These are phyloP conservation scores for Tylochromis polylepis DNA, from an alignment of 2,113 vertebrate genomes.

Conservation along the genomic window DNA sequence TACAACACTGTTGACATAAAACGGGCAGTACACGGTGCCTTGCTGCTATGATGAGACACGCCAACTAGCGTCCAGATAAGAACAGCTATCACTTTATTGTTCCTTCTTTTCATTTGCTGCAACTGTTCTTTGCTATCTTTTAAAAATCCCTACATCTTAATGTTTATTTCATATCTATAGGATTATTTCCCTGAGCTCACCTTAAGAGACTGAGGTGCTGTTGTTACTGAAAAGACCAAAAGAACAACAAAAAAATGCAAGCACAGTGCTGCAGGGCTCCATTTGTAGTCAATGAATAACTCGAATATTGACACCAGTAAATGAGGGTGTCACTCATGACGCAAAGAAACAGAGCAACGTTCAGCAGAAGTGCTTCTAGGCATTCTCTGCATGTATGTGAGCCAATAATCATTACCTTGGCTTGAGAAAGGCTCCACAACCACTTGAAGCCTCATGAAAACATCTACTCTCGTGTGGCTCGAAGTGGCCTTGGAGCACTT, in stretches of 20 bases:
- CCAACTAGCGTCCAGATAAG: conserved; percentile 37
- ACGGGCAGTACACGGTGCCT: conserved; percentile 47
- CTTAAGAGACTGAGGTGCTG: background rate
- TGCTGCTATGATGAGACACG: conserved; percentile 19
- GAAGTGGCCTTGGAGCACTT: conserved; percentile 41
- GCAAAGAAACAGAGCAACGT: conserved; percentile 2
- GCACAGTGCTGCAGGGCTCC: background rate
- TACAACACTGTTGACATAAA: conserved; percentile 71
- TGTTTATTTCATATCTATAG: background rate
- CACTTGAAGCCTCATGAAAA: conserved; percentile 28
- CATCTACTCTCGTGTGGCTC: conserved; percentile 28
- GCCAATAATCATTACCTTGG: conserved; percentile 47
- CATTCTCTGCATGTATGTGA: background rate
- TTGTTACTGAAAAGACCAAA: background rate
- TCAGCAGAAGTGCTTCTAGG: conserved; percentile 14
- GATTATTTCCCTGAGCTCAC: background rate
- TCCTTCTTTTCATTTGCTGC: conserved; percentile 15
- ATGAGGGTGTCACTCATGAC: conserved; percentile 46
- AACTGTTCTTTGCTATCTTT: background rate
- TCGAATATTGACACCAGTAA: conserved; percentile 42
- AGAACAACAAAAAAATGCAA: background rate
- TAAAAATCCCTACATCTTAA: background rate
- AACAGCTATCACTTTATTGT: background rate
- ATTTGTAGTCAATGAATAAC: conserved; percentile 54
- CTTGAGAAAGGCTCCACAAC: conserved; percentile 24